A percentile compares a stretch with the other conserved stretches of the same genome.
These are phyloP conservation scores for Cyclina sinensis DNA, from an alignment of 1,140 invertebrate species.

Conservation along the genomic window DNA sequence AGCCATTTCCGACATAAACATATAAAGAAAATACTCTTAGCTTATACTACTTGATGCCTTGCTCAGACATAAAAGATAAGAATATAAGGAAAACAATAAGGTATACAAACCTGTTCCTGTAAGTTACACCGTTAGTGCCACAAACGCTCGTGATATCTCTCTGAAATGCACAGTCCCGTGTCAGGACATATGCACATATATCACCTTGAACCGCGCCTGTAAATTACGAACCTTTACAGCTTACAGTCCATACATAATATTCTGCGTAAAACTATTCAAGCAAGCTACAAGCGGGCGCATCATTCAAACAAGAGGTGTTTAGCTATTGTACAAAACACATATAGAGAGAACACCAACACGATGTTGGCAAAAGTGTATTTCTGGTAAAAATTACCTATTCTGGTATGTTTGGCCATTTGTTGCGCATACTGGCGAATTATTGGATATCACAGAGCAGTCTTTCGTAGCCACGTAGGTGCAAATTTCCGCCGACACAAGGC, in stretches of 20 bases:
- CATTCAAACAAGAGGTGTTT: no score
- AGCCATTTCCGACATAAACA: no score
- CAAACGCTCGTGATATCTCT: not conserved
- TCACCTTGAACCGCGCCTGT: not conserved
- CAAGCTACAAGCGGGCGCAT: no score
- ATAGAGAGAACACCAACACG: no score
- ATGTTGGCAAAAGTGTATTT: no score
- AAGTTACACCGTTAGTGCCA: not conserved
- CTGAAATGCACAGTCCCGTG: not conserved
- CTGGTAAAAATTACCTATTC: not conserved
- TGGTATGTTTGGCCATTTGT: not conserved
- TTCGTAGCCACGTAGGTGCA: not conserved
- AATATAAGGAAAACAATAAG: no score
- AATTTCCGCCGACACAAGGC: not conserved
- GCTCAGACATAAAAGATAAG: no score
- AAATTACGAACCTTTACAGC: not conserved
- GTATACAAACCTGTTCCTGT: slow-evolving; percentile 20
- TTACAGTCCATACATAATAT: no score
- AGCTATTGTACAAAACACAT: no score
- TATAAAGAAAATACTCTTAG: no score
- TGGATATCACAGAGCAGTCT: not conserved
- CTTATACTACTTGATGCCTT: no score
- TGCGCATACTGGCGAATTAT: not conserved
- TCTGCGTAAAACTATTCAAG: no score
- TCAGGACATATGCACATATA: not conserved